Base-by-base conservation (phyloP, 2,113 vertebrate genomes). In the Phylloscopus trochiloides region DNA sequence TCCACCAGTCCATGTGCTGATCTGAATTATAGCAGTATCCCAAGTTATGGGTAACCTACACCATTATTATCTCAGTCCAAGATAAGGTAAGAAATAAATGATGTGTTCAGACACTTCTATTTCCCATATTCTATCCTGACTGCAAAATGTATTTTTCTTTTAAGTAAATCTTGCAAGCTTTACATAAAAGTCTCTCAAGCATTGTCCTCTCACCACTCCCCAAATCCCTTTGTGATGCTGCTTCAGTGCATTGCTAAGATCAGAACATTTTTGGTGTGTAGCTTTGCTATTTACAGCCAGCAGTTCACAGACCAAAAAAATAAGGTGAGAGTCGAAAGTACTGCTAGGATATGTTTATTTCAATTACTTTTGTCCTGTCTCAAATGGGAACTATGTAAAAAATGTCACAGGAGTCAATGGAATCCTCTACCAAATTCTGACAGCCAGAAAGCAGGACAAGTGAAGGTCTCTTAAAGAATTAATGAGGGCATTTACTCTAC, bases 401-500 rank as follows among this genome's bases (percentile, higher is more conserved):
- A 90, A 85, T 83, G 62, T 91, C 76, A 67, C 76, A 88, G 74
- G 43, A 88, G 58, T 36, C 88, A 89, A 19, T 74, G 76, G 89
- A 91, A 79, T 52, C 16, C 83, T 93, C 65, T 51, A 45, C 82
- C 80, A 42, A 76, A 58, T 51, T 85, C 58, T 76, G 88, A 73
- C 68, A 94, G 57, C 7, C 26, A 65, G 77, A 66, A 78, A 74
- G 68, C 45, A 76, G 90, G 72, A 83, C 14, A 34, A 48, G 72
- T 55, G 70, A 90, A 94, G 66, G 82, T 77, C 79, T 89, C 61
- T 38, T 42, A 29, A 89, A 73, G 89, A 94, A 92, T 91, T 92
- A 94, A 92, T 77, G 82, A 83, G 8, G 32, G 58, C 59, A 50
- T 70, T 94, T 86, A 62, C 77, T 93, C 68, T 47, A n/a, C 20